Evolutionary conservation across 2,888 invertebrate genomes (phyloP).

Genomic region (Diarsia dahlii): DNA sequence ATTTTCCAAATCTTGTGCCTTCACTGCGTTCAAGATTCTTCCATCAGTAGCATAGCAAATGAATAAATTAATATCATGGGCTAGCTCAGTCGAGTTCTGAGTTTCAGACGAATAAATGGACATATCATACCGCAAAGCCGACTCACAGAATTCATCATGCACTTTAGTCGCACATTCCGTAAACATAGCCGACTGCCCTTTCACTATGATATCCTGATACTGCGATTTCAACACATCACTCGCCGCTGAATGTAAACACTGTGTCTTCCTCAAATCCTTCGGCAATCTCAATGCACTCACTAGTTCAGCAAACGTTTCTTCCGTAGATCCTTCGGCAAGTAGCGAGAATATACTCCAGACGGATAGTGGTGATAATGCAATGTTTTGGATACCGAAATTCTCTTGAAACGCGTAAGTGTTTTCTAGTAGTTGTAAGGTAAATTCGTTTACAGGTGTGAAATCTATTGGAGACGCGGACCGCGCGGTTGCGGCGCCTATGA

Average conservation of each 20-base stretch:
- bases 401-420: constrained; percentile 83
- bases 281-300: constrained; percentile 80
- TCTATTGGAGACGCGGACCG: constrained; percentile 76
- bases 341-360: constrained; percentile 86
- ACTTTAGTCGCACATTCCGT: constrained; percentile 79
- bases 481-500: constrained; percentile 74
- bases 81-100: constrained; percentile 84
- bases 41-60: constrained; percentile 93
- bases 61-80: constrained; percentile 92
- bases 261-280: constrained; percentile 80
- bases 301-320: constrained; percentile 84
- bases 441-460: constrained; percentile 81
- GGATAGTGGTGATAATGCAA: constrained; percentile 84
- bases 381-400: constrained; percentile 81
- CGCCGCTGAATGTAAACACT: constrained; percentile 79
- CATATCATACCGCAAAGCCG: constrained; percentile 87
- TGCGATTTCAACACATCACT: constrained; percentile 75
- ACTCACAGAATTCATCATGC: constrained; percentile 84
- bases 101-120: constrained; percentile 91
- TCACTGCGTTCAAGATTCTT: constrained; percentile 92
- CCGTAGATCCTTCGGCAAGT: constrained; percentile 85
- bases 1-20: constrained; percentile 82
- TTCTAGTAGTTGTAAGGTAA: constrained; percentile 82
- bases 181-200: constrained; percentile 82
- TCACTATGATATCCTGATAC: constrained; percentile 79